Conservation (phyloP, 2,113 vertebrate genomes). For the Callospermophilus lateralis region DNA sequence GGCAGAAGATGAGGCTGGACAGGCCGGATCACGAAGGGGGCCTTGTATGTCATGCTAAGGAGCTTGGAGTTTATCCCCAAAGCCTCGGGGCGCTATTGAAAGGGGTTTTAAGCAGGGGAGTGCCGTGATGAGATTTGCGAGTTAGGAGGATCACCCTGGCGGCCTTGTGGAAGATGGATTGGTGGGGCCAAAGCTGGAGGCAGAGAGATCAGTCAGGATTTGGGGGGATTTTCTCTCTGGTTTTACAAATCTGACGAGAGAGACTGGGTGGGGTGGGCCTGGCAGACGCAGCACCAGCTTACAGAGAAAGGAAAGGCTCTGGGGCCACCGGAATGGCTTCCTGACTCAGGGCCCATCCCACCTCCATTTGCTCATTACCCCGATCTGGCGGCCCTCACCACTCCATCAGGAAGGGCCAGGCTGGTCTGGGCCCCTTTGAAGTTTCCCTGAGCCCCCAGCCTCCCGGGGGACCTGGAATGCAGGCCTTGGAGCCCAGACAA, state of each 20-base stretch:
- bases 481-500: slow-evolving; percentile 82
- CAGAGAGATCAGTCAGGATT: slow-evolving; percentile 75
- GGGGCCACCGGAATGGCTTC: not conserved
- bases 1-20: too few relatives aligned
- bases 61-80: slow-evolving; percentile 55
- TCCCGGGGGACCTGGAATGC: slow-evolving; percentile 22
- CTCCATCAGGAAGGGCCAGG: not conserved
- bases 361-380: not conserved
- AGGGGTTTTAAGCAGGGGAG: slow-evolving; percentile 50
- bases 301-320: not conserved
- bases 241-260: slow-evolving; percentile 61
- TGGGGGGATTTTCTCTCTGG: slow-evolving; percentile 74
- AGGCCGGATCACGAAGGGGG: not conserved
- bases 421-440: not conserved
- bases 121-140: not conserved
- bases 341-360: not conserved
- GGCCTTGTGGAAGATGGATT: slow-evolving; percentile 20
- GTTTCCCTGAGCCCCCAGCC: slow-evolving; percentile 18
- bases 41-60: not conserved
- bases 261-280: slow-evolving; percentile 17
- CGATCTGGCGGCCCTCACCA: not conserved
- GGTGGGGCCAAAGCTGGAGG: slow-evolving; percentile 49
- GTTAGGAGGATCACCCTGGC: slow-evolving; percentile 19
- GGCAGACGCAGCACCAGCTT: not conserved
- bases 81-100: slow-evolving; percentile 40